Evolutionary conservation across 2,888 invertebrate species (phyloP), one percentile per base, ranked within the genome.

Genomic region (Noctua janthe): DNA sequence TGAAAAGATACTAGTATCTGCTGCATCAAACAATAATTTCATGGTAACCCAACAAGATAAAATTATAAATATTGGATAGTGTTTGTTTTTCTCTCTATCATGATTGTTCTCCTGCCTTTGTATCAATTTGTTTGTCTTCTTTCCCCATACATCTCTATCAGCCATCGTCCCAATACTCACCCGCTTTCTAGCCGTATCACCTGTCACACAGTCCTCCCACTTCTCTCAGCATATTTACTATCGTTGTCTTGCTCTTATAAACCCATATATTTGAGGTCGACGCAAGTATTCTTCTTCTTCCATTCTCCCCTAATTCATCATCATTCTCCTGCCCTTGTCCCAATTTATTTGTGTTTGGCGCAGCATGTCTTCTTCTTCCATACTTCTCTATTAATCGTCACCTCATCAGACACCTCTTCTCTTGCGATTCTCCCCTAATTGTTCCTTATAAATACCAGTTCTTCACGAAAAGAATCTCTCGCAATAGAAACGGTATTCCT

Each of bases 401-500:
- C 43, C 43, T 43, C 43, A 43, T 7, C 43, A 43, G 43, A 43
- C 43, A 7, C 43, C 43, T 43, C 43, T 7, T 43, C 7, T 43
- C 43, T 7, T 43, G 43, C 43, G 7, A 6, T 70, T 56, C 13
- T 2, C 23, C 39, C 15, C 35, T 29, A 49, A 67, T 39, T 67
- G 47, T 17, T 51, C 51, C 39, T 43, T 15, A 35, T 7, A 80
- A 59, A 47, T 20, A 80, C 49, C 39, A 62, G 54, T 76, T 69
- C 23, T 64, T 69, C 29, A 43, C 1, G 54, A 56, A 70, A 64
- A 47, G 59, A 67, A 79, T 77, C 20, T 47, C 64, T 66, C 23
- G 59, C 59, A 56, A 43, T 49, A 51, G 15, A 74, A 67, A 29
- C 54, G 20, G 71, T 69, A 5, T 13, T 54, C 56, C 7, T 87